Percentiles rank a stretch among this genome's conserved stretches.
phyloP scores from a whole-genome alignment of 2,797 vertebrate genomes.

The Myripristis jacobus region DNA sequence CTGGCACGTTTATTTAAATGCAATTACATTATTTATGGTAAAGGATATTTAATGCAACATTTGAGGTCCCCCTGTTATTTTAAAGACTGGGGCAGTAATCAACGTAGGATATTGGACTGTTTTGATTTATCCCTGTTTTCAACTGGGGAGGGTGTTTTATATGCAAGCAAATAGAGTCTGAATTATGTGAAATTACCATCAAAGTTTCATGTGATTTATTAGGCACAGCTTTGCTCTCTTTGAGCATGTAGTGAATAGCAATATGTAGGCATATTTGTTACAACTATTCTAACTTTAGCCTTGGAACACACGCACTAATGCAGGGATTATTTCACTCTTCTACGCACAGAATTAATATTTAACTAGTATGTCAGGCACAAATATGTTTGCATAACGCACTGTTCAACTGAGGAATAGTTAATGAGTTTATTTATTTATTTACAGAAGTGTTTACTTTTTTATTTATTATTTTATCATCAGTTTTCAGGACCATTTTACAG shows the following conservation, averaged over 20 bases:
- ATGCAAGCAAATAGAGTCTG: constrained; percentile 11
- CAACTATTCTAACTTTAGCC: background rate
- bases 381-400: constrained; percentile 1
- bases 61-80: constrained; percentile 23
- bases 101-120: constrained; percentile 10
- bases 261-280: constrained; percentile 3
- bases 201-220: constrained; percentile 23
- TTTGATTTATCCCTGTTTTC: constrained; percentile 35
- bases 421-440: constrained; percentile 12
- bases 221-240: background rate
- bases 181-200: constrained; percentile 39
- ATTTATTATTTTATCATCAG: background rate
- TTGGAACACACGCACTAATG: background rate
- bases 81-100: constrained; percentile 28
- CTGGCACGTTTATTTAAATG: constrained; percentile 62
- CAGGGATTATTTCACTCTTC: background rate
- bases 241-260: constrained; percentile 6
- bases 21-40: constrained; percentile 66
- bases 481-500: background rate
- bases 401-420: background rate
- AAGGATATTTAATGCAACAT: constrained; percentile 53
- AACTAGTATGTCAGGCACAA: background rate
- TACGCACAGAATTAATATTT: background rate
- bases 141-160: constrained; percentile 7
- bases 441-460: background rate